Evolutionary conservation across 2,113 vertebrate genomes (phyloP), one percentile per base, ranked within the genome.

Genomic region (Dipodomys ordii): DNA sequence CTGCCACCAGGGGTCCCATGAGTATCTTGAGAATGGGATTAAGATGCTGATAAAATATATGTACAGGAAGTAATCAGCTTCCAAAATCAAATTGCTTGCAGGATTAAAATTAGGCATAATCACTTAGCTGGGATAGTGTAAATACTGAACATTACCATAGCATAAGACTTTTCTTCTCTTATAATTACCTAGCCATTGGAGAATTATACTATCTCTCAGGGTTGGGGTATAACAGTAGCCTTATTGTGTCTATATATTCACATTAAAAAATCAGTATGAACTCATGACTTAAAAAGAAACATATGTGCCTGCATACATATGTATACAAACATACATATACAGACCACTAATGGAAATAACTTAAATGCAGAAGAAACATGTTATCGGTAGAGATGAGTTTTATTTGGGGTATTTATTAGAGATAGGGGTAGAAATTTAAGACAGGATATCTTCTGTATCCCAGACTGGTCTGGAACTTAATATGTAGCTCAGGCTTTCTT

Each of bases 251-350:
- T 46, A 18, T 46, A 57, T 28, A 68, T 78, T 81, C 88, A 44
- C 67, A 20, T 28, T n/a, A 78, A 88, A 94, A 85, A 86, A 78
- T 27, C 32, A 60, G 18, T 49, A 28, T 57, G 39, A 79, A 91
- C n/a, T 35, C 20, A 39, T 16, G 6, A 11, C 22, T 90, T 69
- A 71, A 68, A 91, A 80, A 88, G 19, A 86, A 76, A 49, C 32
- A 30, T 64, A 35, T 39, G 30, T 53, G 12, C 30, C 28, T 13
- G 16, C 0, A 72, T 3, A 27, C 1, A 68, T 1, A 73, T 7
- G 11, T 28, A 65, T 4, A 22, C 0, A n/a, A 7, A 35, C 0
- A 67, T 2, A 30, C 0, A 49, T 25, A n/a, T 32, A 9, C 5
- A 49, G 53, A 13, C 44, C 22, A 49, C 28, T 79, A 44, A 83